Percentiles rank a stretch among this genome's conserved stretches.
These are phyloP conservation scores for Euzetes globulus DNA, from an alignment of 2,888 invertebrate genomes.

Conservation along the genomic window DNA sequence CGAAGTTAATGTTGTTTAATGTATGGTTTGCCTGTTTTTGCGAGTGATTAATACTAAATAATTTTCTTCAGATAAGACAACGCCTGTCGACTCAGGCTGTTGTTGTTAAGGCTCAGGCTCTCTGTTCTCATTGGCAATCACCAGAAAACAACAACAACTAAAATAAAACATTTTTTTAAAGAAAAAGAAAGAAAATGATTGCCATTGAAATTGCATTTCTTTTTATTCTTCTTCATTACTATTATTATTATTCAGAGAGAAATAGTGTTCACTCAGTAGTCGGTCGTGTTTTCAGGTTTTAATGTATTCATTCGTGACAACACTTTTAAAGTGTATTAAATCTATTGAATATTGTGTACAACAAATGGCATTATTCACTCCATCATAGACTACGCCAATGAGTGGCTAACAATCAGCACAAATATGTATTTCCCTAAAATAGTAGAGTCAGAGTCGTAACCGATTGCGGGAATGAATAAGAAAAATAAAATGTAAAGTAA, in stretches of 20 bases:
- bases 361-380: background rate
- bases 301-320: slow-evolving; percentile 12
- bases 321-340: slow-evolving; percentile 13
- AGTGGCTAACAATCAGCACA: background rate
- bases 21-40: background rate
- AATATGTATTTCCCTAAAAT: background rate
- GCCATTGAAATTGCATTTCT: background rate
- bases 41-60: background rate
- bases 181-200: background rate
- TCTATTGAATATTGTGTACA: background rate
- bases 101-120: background rate
- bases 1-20: slow-evolving; percentile 8
- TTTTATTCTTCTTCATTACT: too few relatives aligned
- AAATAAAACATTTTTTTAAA: background rate
- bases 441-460: background rate
- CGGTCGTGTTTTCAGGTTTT: background rate
- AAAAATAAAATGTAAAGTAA: background rate
- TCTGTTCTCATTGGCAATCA: background rate
- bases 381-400: background rate
- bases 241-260: too few relatives aligned
- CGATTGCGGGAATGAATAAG: background rate
- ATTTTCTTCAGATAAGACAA: background rate
- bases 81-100: background rate
- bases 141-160: background rate
- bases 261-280: slow-evolving; percentile 16